phyloP scores from a whole-genome alignment of 1,140 invertebrate genomes.

The Helicoverpa armigera region DNA sequence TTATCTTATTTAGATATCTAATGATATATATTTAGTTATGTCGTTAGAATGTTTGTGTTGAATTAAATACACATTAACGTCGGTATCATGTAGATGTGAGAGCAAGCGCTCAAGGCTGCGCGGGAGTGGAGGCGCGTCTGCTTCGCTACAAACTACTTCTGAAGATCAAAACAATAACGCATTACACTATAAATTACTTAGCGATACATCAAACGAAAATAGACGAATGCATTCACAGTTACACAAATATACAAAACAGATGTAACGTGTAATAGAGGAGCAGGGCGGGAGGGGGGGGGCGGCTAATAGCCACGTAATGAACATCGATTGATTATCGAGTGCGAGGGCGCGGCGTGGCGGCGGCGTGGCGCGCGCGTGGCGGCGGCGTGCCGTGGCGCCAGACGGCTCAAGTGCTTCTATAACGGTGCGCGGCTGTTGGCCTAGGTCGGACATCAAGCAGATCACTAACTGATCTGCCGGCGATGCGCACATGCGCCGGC shows the following conservation, averaged over 20 bases:
- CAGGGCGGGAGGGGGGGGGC: neutral
- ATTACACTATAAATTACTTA: constrained; percentile 10
- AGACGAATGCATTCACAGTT: constrained; percentile 27
- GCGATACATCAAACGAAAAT: constrained; percentile 38
- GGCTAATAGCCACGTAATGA: constrained; percentile 50
- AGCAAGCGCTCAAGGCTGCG: neutral
- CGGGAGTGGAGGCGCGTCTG: neutral
- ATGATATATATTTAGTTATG: neutral
- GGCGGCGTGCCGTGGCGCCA: constrained; percentile 39
- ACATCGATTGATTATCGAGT: constrained; percentile 71
- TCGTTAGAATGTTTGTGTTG: neutral
- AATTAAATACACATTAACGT: neutral
- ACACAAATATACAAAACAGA: constrained; percentile 35
- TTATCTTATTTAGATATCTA: constrained; percentile 23
- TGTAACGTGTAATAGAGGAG: constrained; percentile 28
- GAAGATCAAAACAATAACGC: constrained; percentile 36
- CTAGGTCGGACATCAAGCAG: constrained; percentile 59
- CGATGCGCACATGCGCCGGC: neutral
- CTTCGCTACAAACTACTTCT: neutral
- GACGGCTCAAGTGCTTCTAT: constrained; percentile 61
- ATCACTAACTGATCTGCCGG: constrained; percentile 9
- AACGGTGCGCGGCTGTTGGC: constrained; percentile 55
- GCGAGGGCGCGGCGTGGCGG: constrained; percentile 59
- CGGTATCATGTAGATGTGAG: constrained; percentile 5
- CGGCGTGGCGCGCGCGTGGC: constrained; percentile 53